These are phyloP conservation scores for Philhelius pedissequus DNA, from an alignment of 2,888 invertebrate species.

Conservation along the genomic window DNA sequence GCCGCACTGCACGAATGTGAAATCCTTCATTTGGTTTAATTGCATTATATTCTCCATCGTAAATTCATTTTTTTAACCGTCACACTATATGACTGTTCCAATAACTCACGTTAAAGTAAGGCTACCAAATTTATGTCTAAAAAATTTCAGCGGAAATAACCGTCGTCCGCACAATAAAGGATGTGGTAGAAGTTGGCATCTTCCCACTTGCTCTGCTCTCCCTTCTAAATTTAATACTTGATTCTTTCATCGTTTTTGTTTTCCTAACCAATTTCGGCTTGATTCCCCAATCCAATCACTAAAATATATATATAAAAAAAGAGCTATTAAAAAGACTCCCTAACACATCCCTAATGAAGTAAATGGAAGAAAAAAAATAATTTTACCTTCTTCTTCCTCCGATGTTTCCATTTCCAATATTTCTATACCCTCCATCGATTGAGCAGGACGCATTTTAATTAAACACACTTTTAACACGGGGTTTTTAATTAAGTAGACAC, in stretches of 20 bases:
- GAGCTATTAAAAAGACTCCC: conserved; percentile 9
- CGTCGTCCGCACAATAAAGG: conserved; percentile 7
- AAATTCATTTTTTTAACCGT: too few species aligned
- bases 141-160: background rate
- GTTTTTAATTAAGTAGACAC: conserved; percentile 65
- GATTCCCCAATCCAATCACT: conserved; percentile 4
- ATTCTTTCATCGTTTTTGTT: conserved; percentile 10
- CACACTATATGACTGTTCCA: background rate
- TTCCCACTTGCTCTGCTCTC: background rate
- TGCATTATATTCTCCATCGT: too few species aligned
- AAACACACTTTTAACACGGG: conserved; percentile 62
- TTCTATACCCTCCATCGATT: conserved; percentile 8
- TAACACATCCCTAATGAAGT: conserved; percentile 53
- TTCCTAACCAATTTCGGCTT: conserved; percentile 18
- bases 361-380: conserved; percentile 6
- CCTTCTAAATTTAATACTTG: conserved; percentile 4
- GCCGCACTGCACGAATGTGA: too few species aligned
- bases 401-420: background rate
- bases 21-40: too few species aligned
- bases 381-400: conserved; percentile 13
- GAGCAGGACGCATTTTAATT: conserved; percentile 63
- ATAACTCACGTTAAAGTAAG: background rate
- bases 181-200: conserved; percentile 23
- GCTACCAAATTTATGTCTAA: background rate
- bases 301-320: background rate